These are phyloP conservation scores for Eclectus roratus DNA, from an alignment of 2,113 vertebrate genomes.

Conservation along the genomic window DNA sequence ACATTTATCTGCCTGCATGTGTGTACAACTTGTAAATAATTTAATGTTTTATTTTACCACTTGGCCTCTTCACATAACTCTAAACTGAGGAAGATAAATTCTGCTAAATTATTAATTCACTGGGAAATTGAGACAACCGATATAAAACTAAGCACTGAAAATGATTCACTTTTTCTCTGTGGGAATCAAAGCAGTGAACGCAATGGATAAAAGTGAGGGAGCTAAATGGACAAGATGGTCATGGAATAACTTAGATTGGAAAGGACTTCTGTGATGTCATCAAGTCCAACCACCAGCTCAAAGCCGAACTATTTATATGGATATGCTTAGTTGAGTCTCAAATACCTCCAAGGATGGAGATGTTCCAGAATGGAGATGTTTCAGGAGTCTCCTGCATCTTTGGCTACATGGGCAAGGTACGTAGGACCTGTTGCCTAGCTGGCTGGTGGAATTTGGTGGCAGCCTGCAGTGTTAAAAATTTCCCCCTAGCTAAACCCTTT, in stretches of 20 bases:
- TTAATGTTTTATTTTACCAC: slow-evolving; percentile 17
- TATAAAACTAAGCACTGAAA: neutral
- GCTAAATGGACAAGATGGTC: neutral
- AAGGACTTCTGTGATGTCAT: neutral
- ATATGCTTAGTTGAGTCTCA: neutral
- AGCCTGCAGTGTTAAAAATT: neutral
- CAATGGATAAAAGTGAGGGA: neutral
- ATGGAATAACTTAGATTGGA: neutral
- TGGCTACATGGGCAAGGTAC: neutral
- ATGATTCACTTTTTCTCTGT: neutral
- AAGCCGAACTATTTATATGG: neutral
- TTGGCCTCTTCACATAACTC: neutral
- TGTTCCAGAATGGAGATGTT: neutral
- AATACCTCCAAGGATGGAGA: neutral
- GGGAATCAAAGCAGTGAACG: neutral
- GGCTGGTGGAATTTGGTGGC: neutral
- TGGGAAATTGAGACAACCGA: neutral
- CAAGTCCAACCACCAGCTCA: neutral
- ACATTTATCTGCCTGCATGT: neutral
- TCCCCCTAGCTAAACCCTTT: neutral
- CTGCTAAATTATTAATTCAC: slow-evolving; percentile 46
- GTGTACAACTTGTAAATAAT: slow-evolving; percentile 31
- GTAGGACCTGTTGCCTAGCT: neutral
- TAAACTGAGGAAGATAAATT: slow-evolving; percentile 12
- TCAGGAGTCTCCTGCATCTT: neutral